Percentiles rank a stretch among this genome's conserved stretches.
phyloP scores from a whole-genome alignment of 2,888 invertebrate genomes.

The Eupithecia subfuscata region DNA sequence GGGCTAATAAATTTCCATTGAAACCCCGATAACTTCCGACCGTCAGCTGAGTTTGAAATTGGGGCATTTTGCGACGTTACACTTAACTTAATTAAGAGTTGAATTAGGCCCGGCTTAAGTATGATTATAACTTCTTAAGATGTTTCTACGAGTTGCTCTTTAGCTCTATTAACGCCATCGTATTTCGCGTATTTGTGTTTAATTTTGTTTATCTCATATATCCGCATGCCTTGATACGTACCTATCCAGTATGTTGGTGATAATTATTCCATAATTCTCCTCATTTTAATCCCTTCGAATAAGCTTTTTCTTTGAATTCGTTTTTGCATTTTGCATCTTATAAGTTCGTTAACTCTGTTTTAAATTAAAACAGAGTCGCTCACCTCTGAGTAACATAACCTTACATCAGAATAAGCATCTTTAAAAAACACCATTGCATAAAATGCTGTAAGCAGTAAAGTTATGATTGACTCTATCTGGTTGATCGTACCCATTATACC shows the following conservation, averaged over 20 bases:
- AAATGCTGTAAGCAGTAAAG: slow-evolving; percentile 34
- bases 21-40: slow-evolving; percentile 73
- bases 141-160: slow-evolving; percentile 61
- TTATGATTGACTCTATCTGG: slow-evolving; percentile 35
- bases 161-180: slow-evolving; percentile 44
- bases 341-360: slow-evolving; percentile 31
- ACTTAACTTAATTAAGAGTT: slow-evolving; percentile 79
- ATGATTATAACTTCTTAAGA: slow-evolving; percentile 76
- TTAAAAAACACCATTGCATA: slow-evolving; percentile 36
- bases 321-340: slow-evolving; percentile 25
- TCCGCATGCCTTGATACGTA: slow-evolving; percentile 39
- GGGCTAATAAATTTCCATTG: slow-evolving; percentile 81
- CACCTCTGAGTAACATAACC: slow-evolving; percentile 25
- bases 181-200: slow-evolving; percentile 51
- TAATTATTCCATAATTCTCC: slow-evolving; percentile 10
- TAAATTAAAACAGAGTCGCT: slow-evolving; percentile 28
- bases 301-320: slow-evolving; percentile 18
- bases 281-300: slow-evolving; percentile 24
- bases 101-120: slow-evolving; percentile 76
- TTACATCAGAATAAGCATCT: slow-evolving; percentile 31
- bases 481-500: slow-evolving; percentile 45
- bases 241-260: slow-evolving; percentile 27
- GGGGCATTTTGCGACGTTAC: slow-evolving; percentile 74
- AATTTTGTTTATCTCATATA: slow-evolving; percentile 50
- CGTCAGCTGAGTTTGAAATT: slow-evolving; percentile 73